These are phyloP conservation scores for Ametastegia equiseti DNA, from an alignment of 2,888 invertebrate genomes.

Conservation along the genomic window DNA sequence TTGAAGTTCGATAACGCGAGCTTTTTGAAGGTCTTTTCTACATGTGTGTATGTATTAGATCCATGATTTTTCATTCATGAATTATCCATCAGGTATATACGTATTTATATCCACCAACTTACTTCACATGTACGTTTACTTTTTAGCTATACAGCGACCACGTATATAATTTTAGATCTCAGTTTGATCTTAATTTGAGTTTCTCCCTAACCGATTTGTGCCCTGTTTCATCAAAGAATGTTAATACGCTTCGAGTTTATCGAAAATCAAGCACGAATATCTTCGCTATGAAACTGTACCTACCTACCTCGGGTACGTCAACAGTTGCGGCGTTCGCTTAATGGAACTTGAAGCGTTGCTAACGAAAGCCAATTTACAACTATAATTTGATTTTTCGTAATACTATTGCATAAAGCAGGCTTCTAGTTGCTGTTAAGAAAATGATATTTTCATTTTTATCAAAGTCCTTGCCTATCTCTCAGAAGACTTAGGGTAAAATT, in stretches of 20 bases:
- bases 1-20: background rate
- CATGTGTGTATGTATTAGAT: background rate
- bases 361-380: background rate
- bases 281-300: background rate
- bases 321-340: background rate
- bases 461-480: background rate
- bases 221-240: background rate
- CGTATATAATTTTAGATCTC: slow-evolving; percentile 8
- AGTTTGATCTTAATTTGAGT: slow-evolving; percentile 16
- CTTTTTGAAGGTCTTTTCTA: background rate
- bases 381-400: background rate
- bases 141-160: background rate
- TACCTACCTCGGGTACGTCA: background rate
- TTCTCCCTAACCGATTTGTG: background rate
- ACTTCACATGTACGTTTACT: background rate
- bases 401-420: background rate
- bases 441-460: background rate
- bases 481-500: background rate
- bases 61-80: slow-evolving; percentile 6
- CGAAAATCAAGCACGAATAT: slow-evolving; percentile 17
- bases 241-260: slow-evolving; percentile 9
- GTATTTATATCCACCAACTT: no score
- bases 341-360: background rate
- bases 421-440: background rate
- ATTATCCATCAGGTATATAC: background rate